Evolutionary conservation across 1,140 invertebrate genomes (phyloP).

Genomic region (Temnothorax curvispinosus): DNA sequence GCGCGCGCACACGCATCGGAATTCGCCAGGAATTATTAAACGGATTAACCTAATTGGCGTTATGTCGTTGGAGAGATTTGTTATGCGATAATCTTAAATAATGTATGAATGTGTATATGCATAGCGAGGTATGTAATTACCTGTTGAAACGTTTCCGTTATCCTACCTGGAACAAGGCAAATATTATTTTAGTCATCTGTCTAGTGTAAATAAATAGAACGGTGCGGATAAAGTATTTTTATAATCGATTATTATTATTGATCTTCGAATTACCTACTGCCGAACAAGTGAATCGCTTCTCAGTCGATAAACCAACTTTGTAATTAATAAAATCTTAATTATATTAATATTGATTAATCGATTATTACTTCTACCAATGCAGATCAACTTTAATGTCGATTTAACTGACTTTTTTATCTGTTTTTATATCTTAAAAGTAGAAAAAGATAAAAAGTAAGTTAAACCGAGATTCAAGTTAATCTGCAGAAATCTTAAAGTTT

Average conservation of each 20-base stretch:
- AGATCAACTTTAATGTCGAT: no score
- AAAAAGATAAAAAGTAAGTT: no score
- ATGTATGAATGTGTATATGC: not conserved
- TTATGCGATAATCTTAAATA: not conserved
- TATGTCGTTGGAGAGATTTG: not conserved
- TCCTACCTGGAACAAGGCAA: not conserved
- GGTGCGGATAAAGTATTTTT: not conserved
- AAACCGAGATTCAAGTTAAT: no score
- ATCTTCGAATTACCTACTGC: not conserved
- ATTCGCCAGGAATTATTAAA: slow-evolving; percentile 14
- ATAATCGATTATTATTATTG: not conserved
- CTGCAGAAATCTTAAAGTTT: no score
- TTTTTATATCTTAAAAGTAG: no score
- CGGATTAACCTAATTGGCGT: not conserved
- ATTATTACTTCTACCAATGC: no score
- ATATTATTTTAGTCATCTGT: not conserved
- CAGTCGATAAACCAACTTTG: not conserved
- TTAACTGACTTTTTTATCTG: no score
- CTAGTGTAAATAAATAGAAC: not conserved
- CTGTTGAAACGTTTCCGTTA: not conserved
- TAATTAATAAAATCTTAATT: not conserved
- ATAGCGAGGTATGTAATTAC: not conserved
- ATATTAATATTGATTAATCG: no score
- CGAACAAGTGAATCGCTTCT: not conserved
- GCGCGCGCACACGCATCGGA: not conserved